A percentile compares a stretch with the other conserved stretches of the same genome.
These are phyloP conservation scores for Anhinga rufa DNA, from an alignment of 2,113 vertebrate genomes.

Conservation along the genomic window DNA sequence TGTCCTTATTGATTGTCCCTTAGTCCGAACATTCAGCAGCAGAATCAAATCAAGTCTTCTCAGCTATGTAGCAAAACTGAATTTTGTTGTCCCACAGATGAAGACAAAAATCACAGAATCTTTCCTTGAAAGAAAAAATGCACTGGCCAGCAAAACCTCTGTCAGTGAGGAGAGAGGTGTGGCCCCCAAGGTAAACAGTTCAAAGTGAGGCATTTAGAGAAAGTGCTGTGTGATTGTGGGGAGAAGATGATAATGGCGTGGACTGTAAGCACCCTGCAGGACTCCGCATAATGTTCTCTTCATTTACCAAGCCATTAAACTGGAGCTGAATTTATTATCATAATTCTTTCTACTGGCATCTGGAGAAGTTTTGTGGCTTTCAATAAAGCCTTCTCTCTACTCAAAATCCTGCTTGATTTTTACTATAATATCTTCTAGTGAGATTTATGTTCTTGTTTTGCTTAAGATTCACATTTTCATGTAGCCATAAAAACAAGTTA, in stretches of 20 bases:
- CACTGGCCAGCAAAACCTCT: neutral
- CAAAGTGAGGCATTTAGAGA: neutral
- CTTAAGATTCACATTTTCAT: constrained; percentile 76
- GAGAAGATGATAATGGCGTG: neutral
- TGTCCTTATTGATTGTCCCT: neutral
- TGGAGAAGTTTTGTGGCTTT: constrained; percentile 60
- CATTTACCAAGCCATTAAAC: constrained; percentile 66
- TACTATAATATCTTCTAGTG: constrained; percentile 48
- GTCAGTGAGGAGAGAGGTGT: neutral
- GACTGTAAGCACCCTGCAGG: constrained; percentile 27
- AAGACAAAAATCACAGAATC: neutral
- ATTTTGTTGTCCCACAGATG: neutral
- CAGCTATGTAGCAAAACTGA: neutral
- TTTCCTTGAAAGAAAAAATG: neutral
- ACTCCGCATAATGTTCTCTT: constrained; percentile 45
- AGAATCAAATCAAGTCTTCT: neutral
- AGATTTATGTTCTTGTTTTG: constrained; percentile 78
- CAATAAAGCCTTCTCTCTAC: constrained; percentile 57
- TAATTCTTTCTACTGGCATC: constrained; percentile 44
- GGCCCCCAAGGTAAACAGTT: neutral
- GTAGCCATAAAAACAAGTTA: constrained; percentile 68
- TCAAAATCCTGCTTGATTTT: constrained; percentile 53
- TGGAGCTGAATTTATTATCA: constrained; percentile 54
- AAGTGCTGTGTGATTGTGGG: neutral
- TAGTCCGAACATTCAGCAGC: neutral